Evolutionary conservation across 2,888 invertebrate species (phyloP).

Genomic region (Venustoraphidia nigricollis): DNA sequence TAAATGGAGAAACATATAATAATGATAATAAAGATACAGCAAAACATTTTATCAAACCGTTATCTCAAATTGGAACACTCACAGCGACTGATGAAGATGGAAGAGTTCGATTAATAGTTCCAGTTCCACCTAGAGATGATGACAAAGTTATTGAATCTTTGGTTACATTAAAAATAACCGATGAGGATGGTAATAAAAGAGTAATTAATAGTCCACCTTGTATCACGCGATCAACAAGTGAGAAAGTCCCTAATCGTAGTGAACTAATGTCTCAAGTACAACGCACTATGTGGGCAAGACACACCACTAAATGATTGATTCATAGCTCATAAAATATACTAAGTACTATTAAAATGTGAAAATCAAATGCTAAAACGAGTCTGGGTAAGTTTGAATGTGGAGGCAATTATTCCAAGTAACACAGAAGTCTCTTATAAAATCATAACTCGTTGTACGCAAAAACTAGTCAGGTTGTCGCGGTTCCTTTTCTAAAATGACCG

Average conservation of each 20-base stretch:
- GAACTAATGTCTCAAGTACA: slow-evolving; percentile 73
- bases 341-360: too few species aligned
- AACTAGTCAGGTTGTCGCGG: too few species aligned
- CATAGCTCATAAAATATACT: neutral
- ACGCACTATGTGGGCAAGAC: slow-evolving; percentile 70
- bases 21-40: neutral
- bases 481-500: too few species aligned
- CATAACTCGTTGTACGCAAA: too few species aligned
- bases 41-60: slow-evolving; percentile 47
- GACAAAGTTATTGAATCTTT: slow-evolving; percentile 23
- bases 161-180: slow-evolving; percentile 39
- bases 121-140: slow-evolving; percentile 30
- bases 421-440: too few species aligned
- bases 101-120: slow-evolving; percentile 43
- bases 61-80: slow-evolving; percentile 45
- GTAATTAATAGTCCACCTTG: slow-evolving; percentile 41
- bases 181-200: slow-evolving; percentile 30
- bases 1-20: neutral
- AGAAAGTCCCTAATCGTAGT: slow-evolving; percentile 71
- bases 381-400: too few species aligned
- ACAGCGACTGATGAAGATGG: slow-evolving; percentile 45
- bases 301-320: slow-evolving; percentile 58
- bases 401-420: too few species aligned
- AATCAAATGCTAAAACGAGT: too few species aligned
- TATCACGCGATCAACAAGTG: slow-evolving; percentile 68